Base-by-base conservation (phyloP, 92 coral and sea anemone genomes). In the Heliopora coerulea region DNA sequence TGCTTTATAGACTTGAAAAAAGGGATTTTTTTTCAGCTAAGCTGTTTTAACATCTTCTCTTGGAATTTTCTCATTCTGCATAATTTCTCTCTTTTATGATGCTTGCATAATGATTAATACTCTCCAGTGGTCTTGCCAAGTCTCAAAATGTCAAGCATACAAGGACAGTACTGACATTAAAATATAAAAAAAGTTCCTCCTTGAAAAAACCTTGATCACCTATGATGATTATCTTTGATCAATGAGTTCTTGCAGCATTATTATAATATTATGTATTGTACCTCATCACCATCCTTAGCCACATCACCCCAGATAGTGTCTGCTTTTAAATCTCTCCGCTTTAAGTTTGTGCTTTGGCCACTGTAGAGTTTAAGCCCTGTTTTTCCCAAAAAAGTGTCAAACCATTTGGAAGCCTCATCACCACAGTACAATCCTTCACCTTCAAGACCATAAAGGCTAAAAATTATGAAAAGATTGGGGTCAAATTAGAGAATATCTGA, bases 401-500 rank as follows among this genome's bases (percentile, higher is more conserved):
- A 85, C 98, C 98, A 93, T 15, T 68, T 73, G 25, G 88, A 80
- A 15, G 88, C 91, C 46, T 81, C 87, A 33, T 87, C 88, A 37
- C 98, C 98, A 52, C 87, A 96, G 52, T 66, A 91, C n/a, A 73
- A 87, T 70, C 91, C 91, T 54, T 79, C 95, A 62, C 90, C 87
- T 33, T 39, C 37, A 10, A 74, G 65, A 26, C 87, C 84, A 35
- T 35, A 72, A 21, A 91, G 86, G 17, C 97, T 91, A 65, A 33
- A 56, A 44, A 65, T 24, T 34, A 10, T 14, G 67, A n/a, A 0
- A 8, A 25, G 8, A 59, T 28, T 35, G 25, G 3, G 58, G 33
- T 69, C 13, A 69, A 46, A 13, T 14, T 17, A 69, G 1, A 44
- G 29, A 33, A 28, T 25, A 49, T 31, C 33, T 2, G 20, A 27